Base-by-base conservation (phyloP, 2,888 invertebrate species). In the Amphiduros pacificus region DNA sequence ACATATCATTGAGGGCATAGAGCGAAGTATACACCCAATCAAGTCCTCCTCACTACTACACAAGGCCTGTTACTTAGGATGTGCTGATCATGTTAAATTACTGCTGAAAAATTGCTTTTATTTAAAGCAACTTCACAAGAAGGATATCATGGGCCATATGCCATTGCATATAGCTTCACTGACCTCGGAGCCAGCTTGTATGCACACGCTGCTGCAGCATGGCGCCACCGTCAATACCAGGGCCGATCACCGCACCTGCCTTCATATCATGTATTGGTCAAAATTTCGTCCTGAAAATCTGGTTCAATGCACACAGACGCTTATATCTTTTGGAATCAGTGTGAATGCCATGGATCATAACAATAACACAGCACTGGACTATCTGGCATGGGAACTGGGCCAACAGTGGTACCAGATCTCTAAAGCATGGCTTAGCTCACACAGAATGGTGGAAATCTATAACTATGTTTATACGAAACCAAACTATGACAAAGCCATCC, bases 341-440 rank as follows among this genome's bases (percentile, higher is more conserved):
- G 52, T 59, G 4, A 52, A 59, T 36, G 52, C 53, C 28, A 51
- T 40, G 44, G 59, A 59, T 29, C 59, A 59, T 31, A 52, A 59
- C 53, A 59, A 59, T 41, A 59, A 59, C 36, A 59, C 52, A 27
- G 59, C 59, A 9, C 59, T 59, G 27, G 59, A 59, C 27, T 59
- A 59, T 51, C 59, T 59, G 20, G 59, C 59, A 52, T 59, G 59
- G 59, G 53, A 59, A 22, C 53, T 59, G 6, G 52, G 59, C 22
- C 52, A 59, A 31, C 52, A 59, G 22, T 58, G 58, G 58, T 36
- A 53, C 20, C 52, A 41, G 28, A 27, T 51, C 41, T 40, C 59
- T 9, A 36, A 51, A 14, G 27, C 51, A 17, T 53, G 40, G 53
- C 51, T 52, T 27, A 40, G 28, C 9, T 29, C 48, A 32, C 52